Conservation (phyloP, 2,888 invertebrate genomes). For the Lypha dubia region DNA sequence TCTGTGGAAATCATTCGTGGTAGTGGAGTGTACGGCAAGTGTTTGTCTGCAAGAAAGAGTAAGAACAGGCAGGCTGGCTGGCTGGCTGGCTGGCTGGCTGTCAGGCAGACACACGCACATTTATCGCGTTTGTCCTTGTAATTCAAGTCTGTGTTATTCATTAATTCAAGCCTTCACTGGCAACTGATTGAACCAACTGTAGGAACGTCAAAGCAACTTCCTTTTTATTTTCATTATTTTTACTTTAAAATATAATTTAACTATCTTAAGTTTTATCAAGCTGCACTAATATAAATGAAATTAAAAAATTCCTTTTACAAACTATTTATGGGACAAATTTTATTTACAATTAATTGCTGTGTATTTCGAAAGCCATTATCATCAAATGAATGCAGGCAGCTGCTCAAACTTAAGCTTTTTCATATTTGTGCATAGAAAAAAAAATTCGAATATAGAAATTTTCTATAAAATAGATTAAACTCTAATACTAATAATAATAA, state of each 20-base stretch:
- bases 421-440: background rate
- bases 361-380: conserved; percentile 58
- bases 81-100: too few species aligned
- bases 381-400: conserved; percentile 44
- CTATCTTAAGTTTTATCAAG: conserved; percentile 56
- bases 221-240: conserved; percentile 11
- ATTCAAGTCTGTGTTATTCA: conserved; percentile 19
- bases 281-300: conserved; percentile 69
- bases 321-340: conserved; percentile 54
- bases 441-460: background rate
- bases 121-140: conserved; percentile 15
- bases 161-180: conserved; percentile 46
- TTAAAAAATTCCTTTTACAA: conserved; percentile 69
- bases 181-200: conserved; percentile 40
- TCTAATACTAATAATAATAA: conserved; percentile 31
- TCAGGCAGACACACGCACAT: background rate
- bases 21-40: background rate
- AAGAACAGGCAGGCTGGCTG: background rate
- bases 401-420: conserved; percentile 30
- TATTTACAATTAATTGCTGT: conserved; percentile 61
- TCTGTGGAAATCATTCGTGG: background rate
- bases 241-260: conserved; percentile 5
- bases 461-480: conserved; percentile 37
- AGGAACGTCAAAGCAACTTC: conserved; percentile 32
- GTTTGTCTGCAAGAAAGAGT: background rate